Conservation (phyloP, 2,113 vertebrate species). For the Psittacus erithacus region DNA sequence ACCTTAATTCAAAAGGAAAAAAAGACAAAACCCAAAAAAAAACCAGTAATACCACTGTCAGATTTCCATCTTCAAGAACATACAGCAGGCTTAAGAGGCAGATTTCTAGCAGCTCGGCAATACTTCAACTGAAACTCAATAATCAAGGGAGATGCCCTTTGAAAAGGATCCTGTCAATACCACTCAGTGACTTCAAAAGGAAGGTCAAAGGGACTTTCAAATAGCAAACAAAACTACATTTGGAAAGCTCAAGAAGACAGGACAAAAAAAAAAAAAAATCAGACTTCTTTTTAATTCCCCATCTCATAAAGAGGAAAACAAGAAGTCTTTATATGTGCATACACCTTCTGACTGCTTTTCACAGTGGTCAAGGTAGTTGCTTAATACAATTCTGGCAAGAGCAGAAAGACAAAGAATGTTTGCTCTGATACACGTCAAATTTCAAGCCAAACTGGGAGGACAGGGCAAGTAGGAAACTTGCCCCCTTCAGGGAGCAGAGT, state of each 20-base stretch:
- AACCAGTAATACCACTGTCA: background rate
- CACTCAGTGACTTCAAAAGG: background rate
- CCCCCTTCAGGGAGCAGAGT: background rate
- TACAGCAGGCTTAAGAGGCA: background rate
- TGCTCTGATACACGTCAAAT: background rate
- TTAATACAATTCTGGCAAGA: background rate
- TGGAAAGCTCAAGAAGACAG: background rate
- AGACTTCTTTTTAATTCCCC: background rate
- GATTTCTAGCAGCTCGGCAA: background rate
- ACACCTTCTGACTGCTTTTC: background rate
- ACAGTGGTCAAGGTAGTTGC: background rate
- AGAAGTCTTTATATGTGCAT: background rate
- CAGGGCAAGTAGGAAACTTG: background rate
- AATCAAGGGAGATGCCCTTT: constrained; percentile 37
- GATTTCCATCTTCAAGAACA: constrained; percentile 3
- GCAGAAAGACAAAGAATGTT: background rate
- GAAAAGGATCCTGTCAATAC: constrained; percentile 10
- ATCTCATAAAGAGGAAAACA: background rate
- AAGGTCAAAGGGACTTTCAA: constrained; percentile 24
- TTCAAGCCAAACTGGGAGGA: background rate
- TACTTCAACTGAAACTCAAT: background rate
- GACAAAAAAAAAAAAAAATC: background rate
- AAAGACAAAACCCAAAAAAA: background rate
- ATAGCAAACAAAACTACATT: constrained; percentile 17
- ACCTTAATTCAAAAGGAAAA: constrained; percentile 12